These are phyloP conservation scores for Atractosteus spatula DNA, from an alignment of 2,113 vertebrate genomes.

Conservation along the genomic window DNA sequence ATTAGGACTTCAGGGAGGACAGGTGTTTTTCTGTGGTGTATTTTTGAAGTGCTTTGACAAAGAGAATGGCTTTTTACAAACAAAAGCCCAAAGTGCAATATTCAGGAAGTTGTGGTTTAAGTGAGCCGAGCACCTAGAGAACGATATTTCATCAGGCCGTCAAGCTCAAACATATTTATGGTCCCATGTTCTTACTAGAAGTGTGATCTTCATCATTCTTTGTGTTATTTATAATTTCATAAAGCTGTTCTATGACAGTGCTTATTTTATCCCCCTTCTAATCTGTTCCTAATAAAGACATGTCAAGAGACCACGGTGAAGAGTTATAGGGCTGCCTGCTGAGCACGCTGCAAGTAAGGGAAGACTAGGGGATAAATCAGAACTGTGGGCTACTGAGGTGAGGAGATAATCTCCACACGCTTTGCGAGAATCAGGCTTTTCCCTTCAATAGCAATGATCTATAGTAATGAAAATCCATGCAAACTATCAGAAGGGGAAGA, in stretches of 20 bases:
- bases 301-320: constrained; percentile 45
- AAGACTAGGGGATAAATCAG: constrained; percentile 60
- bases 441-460: constrained; percentile 34
- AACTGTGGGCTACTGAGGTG: constrained; percentile 45
- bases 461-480: constrained; percentile 52
- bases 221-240: constrained; percentile 84
- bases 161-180: constrained; percentile 68
- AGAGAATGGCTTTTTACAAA: constrained; percentile 3
- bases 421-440: constrained; percentile 22
- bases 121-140: constrained; percentile 5
- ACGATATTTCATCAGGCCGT: constrained; percentile 64
- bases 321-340: constrained; percentile 33
- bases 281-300: constrained; percentile 70
- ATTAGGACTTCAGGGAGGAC: constrained; percentile 23
- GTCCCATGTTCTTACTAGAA: constrained; percentile 52
- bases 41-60: neutral
- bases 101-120: neutral
- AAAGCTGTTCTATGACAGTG: constrained; percentile 76
- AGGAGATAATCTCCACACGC: constrained; percentile 51
- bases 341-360: constrained; percentile 38
- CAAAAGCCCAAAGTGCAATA: constrained; percentile 12
- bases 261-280: constrained; percentile 79
- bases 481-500: constrained; percentile 36
- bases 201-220: constrained; percentile 75
- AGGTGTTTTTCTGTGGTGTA: constrained; percentile 17